These are phyloP conservation scores for human (Homo sapiens) DNA, from an alignment of 2,113 vertebrate genomes.

Conservation along the genomic window DNA sequence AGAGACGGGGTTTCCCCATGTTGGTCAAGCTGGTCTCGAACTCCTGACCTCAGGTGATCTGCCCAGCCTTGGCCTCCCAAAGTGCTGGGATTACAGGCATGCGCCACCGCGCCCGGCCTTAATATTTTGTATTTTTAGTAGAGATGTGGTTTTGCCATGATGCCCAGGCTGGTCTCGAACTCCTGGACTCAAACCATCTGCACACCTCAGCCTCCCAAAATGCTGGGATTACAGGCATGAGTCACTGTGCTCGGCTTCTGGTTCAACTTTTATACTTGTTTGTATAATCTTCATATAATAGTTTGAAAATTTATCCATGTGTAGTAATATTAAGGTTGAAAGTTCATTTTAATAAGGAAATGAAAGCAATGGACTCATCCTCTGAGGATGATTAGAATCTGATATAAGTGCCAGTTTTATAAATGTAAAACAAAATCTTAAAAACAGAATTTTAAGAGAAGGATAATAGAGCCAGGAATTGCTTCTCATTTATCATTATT, in stretches of 20 bases:
- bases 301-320: neutral
- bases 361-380: neutral
- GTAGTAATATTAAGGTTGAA: neutral
- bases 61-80: neutral
- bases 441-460: neutral
- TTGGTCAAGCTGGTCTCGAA: too few relatives aligned
- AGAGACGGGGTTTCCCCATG: too few relatives aligned
- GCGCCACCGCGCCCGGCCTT: neutral
- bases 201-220: neutral
- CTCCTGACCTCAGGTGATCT: too few relatives aligned
- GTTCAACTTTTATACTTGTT: neutral
- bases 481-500: neutral
- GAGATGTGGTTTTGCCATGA: neutral
- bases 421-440: neutral
- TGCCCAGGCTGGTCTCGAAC: neutral
- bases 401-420: neutral
- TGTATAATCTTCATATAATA: neutral
- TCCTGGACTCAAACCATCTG: neutral
- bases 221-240: neutral
- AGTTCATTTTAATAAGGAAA: neutral
- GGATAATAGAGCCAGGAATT: neutral
- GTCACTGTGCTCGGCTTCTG: neutral
- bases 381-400: slow-evolving; percentile 9
- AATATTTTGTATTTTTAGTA: neutral
- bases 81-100: neutral